Percentiles rank a stretch among this genome's conserved stretches.
Evolutionary conservation across 2,113 vertebrate genomes (phyloP).

Genomic region (Lutjanus erythropterus): DNA sequence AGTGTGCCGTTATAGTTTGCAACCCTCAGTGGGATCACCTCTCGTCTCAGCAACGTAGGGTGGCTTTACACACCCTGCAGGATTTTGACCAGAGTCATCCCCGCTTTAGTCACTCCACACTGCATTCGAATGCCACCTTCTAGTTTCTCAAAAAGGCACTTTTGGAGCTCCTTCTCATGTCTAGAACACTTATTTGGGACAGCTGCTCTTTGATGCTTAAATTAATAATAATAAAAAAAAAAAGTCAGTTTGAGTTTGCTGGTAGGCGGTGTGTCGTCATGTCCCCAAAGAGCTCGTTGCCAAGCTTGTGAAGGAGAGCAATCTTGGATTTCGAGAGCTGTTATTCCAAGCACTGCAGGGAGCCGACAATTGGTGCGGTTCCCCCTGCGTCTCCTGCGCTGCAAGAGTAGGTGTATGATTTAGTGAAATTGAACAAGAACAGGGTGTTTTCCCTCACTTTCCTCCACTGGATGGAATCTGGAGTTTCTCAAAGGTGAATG

Average conservation of each 20-base stretch:
- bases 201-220: slow-evolving; percentile 41
- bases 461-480: slow-evolving; percentile 26
- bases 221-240: slow-evolving; percentile 26
- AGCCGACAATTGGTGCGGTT: slow-evolving; percentile 31
- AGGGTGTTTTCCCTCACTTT: slow-evolving; percentile 27
- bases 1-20: slow-evolving; percentile 7
- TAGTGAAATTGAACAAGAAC: slow-evolving; percentile 35
- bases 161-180: slow-evolving; percentile 1
- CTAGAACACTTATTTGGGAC: slow-evolving; percentile 31
- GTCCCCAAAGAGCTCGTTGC: slow-evolving; percentile 29
- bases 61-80: slow-evolving; percentile 5
- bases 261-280: slow-evolving; percentile 8
- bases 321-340: slow-evolving; percentile 33
- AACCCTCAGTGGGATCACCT: slow-evolving; percentile 20
- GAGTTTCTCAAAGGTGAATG: slow-evolving; percentile 37
- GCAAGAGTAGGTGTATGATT: slow-evolving; percentile 17
- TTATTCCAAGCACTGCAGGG: slow-evolving; percentile 43
- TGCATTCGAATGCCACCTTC: slow-evolving; percentile 16
- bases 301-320: slow-evolving; percentile 46
- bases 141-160: neutral
- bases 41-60: slow-evolving; percentile 11
- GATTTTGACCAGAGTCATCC: slow-evolving; percentile 32
- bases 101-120: slow-evolving; percentile 4
- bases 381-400: slow-evolving; percentile 1
- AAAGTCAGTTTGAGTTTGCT: slow-evolving; percentile 14